Base-by-base conservation (phyloP, 1,140 invertebrate genomes). In the Bombus ignitus region DNA sequence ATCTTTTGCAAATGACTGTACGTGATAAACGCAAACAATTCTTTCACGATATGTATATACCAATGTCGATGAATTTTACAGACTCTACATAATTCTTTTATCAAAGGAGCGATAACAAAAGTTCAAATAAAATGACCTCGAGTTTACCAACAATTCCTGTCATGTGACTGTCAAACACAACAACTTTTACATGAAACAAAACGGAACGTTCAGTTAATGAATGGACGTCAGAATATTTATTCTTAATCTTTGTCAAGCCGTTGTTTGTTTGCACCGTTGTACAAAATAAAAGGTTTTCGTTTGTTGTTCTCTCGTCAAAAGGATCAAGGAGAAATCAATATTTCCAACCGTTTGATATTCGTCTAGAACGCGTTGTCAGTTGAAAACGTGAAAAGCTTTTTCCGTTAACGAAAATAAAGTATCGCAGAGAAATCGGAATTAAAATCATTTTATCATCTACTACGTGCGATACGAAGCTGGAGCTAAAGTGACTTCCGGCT, bases 401-500 rank as follows among this genome's bases (percentile, higher is more conserved):
- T 13, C 8, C 8, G 8, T 70, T 35, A 4, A 44, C 25, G 44
- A 73, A 57, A 15, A 39, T 10, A 22, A 39, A 71, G n/a, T 15
- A 39, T 42, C 10, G 9, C 25, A 4, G 39, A 22, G 39, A 47
- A 35, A 62, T 62, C n/a, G n/a, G 6, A 62, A 81, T 81, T 35
- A 9, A 35, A 73, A 73, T 81, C 37, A n/a, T 44, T 75, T 83
- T 83, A 77, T 77, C 44, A 68, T 37, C 39, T 78, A 68, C 76
- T 53, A 3, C n/a, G 59, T 35, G 65, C 35, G 32, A 32, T 71
- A 25, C 44, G 37, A 87, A 62, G 59, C 57, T 39, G 15, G n/a
- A 4, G 75, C 47, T 72, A 62, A 83, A 88, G 62, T 73, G 57
- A 82, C 75, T 86, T 86, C 65, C 44, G 70, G 44, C 37, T 12